These are phyloP conservation scores for Latrodectus hesperus DNA, from an alignment of 2,888 invertebrate species.

Conservation along the genomic window DNA sequence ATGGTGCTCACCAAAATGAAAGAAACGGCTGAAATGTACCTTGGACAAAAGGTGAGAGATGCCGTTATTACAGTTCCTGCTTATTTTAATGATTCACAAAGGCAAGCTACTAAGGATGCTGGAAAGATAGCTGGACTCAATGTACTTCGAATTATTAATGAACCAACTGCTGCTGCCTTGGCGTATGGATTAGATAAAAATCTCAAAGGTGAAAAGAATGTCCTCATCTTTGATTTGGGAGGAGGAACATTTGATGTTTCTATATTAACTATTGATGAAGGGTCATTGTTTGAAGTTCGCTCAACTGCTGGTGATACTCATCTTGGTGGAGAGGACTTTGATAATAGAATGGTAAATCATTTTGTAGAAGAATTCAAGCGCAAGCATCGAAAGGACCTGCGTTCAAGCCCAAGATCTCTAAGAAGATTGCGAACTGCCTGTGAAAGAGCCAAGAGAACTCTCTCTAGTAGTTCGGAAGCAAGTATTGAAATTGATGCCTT, in stretches of 20 bases:
- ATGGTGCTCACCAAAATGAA: slow-evolving; percentile 81
- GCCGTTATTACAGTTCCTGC: slow-evolving; percentile 89
- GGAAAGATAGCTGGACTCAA: slow-evolving; percentile 89
- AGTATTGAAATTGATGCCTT: slow-evolving; percentile 71
- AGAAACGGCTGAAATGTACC: slow-evolving; percentile 84
- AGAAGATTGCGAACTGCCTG: slow-evolving; percentile 81
- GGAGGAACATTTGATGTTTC: slow-evolving; percentile 77
- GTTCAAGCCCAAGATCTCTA: slow-evolving; percentile 69
- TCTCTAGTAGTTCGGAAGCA: slow-evolving; percentile 86
- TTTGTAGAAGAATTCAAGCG: slow-evolving; percentile 85
- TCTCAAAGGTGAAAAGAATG: slow-evolving; percentile 77
- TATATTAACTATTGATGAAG: slow-evolving; percentile 77
- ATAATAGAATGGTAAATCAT: slow-evolving; percentile 79
- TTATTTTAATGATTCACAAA: slow-evolving; percentile 82
- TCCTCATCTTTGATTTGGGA: slow-evolving; percentile 79
- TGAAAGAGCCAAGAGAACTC: slow-evolving; percentile 85
- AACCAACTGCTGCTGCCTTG: slow-evolving; percentile 74
- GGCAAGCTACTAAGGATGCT: slow-evolving; percentile 90
- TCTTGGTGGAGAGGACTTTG: slow-evolving; percentile 83
- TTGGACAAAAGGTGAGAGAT: slow-evolving; percentile 81
- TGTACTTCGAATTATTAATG: slow-evolving; percentile 84
- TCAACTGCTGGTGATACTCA: slow-evolving; percentile 89
- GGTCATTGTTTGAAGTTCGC: slow-evolving; percentile 83
- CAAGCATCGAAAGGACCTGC: slow-evolving; percentile 79
- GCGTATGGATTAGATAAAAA: slow-evolving; percentile 76